Conservation (phyloP, 2,888 invertebrate species). For the Operophtera brumata region DNA sequence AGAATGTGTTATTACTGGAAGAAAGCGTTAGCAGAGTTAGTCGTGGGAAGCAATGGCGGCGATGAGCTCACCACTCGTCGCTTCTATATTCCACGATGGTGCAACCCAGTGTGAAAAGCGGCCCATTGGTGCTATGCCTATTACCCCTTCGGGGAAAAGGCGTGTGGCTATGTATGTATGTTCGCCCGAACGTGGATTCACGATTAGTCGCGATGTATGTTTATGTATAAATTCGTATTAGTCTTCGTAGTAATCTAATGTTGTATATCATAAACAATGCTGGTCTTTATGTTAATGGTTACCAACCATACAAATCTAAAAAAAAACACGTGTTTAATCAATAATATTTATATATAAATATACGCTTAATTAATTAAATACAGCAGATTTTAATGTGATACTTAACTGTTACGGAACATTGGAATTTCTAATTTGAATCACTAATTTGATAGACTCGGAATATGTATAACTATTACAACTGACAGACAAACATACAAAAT, state of each 20-base stretch:
- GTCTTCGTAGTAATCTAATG: constrained; percentile 4
- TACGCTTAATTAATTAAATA: constrained; percentile 38
- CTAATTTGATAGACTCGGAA: constrained; percentile 37
- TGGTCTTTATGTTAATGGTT: constrained; percentile 5
- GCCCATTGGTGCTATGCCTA: too few relatives aligned
- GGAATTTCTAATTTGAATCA: constrained; percentile 42
- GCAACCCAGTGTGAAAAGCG: too few relatives aligned
- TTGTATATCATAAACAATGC: constrained; percentile 11
- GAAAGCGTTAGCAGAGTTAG: too few relatives aligned
- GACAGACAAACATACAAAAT: constrained; percentile 20
- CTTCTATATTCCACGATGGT: too few relatives aligned
- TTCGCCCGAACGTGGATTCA: too few relatives aligned
- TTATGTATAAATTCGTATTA: too few relatives aligned
- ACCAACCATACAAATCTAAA: neutral
- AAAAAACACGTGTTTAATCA: neutral
- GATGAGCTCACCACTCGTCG: too few relatives aligned
- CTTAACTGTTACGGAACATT: constrained; percentile 30
- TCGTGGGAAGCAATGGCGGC: too few relatives aligned
- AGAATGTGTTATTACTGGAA: too few relatives aligned
- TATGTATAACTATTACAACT: constrained; percentile 31
- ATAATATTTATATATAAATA: constrained; percentile 20
- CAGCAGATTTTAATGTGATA: constrained; percentile 30
- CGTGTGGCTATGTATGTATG: too few relatives aligned
- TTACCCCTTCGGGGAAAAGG: too few relatives aligned
- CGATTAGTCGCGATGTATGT: too few relatives aligned